These are phyloP conservation scores for Caprella mutica DNA, from an alignment of 2,888 invertebrate species.

Conservation along the genomic window DNA sequence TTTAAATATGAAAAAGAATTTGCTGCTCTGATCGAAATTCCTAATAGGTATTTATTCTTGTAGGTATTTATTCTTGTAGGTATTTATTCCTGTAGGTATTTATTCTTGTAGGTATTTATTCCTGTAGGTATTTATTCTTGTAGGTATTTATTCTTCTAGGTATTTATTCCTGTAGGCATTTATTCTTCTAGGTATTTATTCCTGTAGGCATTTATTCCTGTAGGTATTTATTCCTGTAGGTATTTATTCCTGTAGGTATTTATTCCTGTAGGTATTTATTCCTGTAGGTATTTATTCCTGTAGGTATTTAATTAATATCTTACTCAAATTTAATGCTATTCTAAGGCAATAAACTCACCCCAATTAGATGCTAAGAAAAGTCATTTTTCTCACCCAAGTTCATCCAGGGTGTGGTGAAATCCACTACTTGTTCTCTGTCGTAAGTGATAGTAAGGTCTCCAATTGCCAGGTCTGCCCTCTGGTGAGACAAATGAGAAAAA, in stretches of 20 bases:
- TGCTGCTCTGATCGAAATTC: too few relatives aligned
- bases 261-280: too few relatives aligned
- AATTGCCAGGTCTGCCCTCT: slow-evolving; percentile 91
- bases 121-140: background rate
- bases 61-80: background rate
- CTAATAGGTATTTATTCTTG: background rate
- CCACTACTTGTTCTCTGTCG: slow-evolving; percentile 82
- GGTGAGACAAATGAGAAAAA: slow-evolving; percentile 29
- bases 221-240: too few relatives aligned
- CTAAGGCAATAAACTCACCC: too few relatives aligned
- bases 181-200: too few relatives aligned
- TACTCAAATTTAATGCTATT: background rate
- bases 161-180: too few relatives aligned
- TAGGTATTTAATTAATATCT: slow-evolving; percentile 1
- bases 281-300: too few relatives aligned
- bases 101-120: background rate
- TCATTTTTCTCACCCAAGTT: slow-evolving; percentile 67
- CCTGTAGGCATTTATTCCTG: too few relatives aligned
- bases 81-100: background rate
- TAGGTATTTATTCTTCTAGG: too few relatives aligned
- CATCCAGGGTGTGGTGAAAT: slow-evolving; percentile 99
- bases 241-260: too few relatives aligned
- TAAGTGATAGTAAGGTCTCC: slow-evolving; percentile 96
- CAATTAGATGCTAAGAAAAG: too few relatives aligned
- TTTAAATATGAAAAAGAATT: too few relatives aligned